phyloP scores from a whole-genome alignment of 1,140 invertebrate species.

The Leptinotarsa undecemlineata region DNA sequence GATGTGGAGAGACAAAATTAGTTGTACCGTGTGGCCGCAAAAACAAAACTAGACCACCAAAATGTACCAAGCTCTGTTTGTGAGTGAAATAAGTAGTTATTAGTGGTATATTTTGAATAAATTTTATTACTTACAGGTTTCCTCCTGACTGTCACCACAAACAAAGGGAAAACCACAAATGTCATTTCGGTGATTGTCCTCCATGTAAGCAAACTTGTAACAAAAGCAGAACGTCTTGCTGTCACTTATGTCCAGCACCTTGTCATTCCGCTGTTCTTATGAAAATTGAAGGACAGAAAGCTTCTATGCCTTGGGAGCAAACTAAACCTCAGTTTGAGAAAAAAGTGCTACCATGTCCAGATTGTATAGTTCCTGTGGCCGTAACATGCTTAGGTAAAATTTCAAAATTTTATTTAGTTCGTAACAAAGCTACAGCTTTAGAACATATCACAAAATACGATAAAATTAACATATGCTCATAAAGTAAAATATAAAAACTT shows the following conservation, averaged over 20 bases:
- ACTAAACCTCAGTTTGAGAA: slow-evolving; percentile 62
- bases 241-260: slow-evolving; percentile 71
- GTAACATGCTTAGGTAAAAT: slow-evolving; percentile 66
- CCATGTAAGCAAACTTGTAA: slow-evolving; percentile 77
- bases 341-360: slow-evolving; percentile 70
- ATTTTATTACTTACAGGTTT: slow-evolving; percentile 56
- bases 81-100: slow-evolving; percentile 48
- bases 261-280: slow-evolving; percentile 84
- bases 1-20: slow-evolving; percentile 78
- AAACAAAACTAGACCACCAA: slow-evolving; percentile 75
- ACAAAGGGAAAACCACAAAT: slow-evolving; percentile 72
- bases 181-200: slow-evolving; percentile 87
- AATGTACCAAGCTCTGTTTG: slow-evolving; percentile 75
- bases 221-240: slow-evolving; percentile 66
- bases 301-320: slow-evolving; percentile 76
- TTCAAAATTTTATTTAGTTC: too few species aligned
- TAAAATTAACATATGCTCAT: too few species aligned
- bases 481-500: too few species aligned
- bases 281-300: slow-evolving; percentile 65
- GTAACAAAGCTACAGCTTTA: too few species aligned
- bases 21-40: slow-evolving; percentile 85
- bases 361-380: slow-evolving; percentile 70
- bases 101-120: too few species aligned
- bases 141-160: slow-evolving; percentile 80
- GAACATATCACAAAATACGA: too few species aligned